Evolutionary conservation across 2,888 invertebrate genomes (phyloP).

Genomic region (Cremastinae sp.): DNA sequence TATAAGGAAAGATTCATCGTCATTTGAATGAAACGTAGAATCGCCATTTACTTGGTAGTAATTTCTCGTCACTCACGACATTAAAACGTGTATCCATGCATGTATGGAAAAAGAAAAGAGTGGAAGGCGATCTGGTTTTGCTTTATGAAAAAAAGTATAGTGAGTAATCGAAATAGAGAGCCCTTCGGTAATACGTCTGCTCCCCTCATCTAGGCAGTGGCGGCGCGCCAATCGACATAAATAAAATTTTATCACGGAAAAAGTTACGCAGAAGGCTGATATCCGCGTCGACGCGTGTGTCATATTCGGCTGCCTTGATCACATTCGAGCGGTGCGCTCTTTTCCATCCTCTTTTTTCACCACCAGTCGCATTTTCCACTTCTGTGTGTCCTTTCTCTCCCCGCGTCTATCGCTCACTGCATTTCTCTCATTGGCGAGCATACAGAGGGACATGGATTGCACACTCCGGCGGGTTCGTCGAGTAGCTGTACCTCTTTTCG

Average conservation of each 20-base stretch:
- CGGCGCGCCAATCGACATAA: slow-evolving; percentile 41
- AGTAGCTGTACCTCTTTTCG: slow-evolving; percentile 35
- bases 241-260: slow-evolving; percentile 44
- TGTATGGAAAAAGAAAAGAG: no score
- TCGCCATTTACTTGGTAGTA: no score
- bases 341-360: slow-evolving; percentile 24
- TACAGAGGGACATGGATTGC: neutral
- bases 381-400: slow-evolving; percentile 60
- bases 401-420: slow-evolving; percentile 41
- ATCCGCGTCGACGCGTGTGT: slow-evolving; percentile 26
- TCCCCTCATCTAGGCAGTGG: slow-evolving; percentile 7
- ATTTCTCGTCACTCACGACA: no score
- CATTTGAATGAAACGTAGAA: no score
- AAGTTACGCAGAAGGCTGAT: slow-evolving; percentile 33
- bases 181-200: neutral
- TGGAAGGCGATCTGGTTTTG: no score
- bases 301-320: slow-evolving; percentile 66
- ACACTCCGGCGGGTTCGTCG: slow-evolving; percentile 13
- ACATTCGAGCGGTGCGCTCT: slow-evolving; percentile 67
- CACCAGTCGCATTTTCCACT: slow-evolving; percentile 61
- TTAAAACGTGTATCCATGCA: no score
- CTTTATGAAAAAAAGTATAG: neutral
- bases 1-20: no score
- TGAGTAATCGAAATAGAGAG: neutral
- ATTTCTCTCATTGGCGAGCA: slow-evolving; percentile 43